These are phyloP conservation scores for Motacilla tschutschensis DNA, from an alignment of 2,113 vertebrate species.

Conservation along the genomic window DNA sequence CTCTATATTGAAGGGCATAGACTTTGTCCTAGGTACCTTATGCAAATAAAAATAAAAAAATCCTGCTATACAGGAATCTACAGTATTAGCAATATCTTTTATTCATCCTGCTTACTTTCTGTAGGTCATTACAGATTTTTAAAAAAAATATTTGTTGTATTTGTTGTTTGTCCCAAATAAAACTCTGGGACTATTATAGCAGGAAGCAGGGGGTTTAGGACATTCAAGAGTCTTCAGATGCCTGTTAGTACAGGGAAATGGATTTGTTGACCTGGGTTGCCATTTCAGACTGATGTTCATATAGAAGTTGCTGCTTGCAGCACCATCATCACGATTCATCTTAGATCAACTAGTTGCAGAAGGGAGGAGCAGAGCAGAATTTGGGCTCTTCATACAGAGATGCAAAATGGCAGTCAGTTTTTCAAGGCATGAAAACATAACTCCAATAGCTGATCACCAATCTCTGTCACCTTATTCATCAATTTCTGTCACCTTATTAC, in stretches of 20 bases:
- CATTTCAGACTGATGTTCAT: not conserved
- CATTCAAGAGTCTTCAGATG: not conserved
- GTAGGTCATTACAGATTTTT: not conserved
- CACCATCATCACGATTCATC: not conserved
- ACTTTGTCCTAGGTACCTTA: not conserved
- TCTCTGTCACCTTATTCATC: constrained; percentile 24
- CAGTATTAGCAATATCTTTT: not conserved
- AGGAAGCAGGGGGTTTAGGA: not conserved
- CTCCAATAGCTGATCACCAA: not conserved
- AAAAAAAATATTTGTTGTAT: not conserved
- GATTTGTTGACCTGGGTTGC: not conserved
- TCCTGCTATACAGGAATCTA: not conserved
- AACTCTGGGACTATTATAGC: not conserved
- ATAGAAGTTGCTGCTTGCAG: not conserved
- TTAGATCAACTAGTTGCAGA: not conserved
- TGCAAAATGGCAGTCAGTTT: not conserved
- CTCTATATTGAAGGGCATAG: not conserved
- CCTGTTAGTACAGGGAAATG: not conserved
- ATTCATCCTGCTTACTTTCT: not conserved
- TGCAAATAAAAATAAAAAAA: not conserved
- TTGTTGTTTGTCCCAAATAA: not conserved
- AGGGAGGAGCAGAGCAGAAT: not conserved
- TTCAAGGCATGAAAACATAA: not conserved
- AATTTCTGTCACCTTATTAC: constrained; percentile 29
- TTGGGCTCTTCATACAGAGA: not conserved